phyloP scores from a whole-genome alignment of 2,113 vertebrate species.

The Tichodroma muraria region DNA sequence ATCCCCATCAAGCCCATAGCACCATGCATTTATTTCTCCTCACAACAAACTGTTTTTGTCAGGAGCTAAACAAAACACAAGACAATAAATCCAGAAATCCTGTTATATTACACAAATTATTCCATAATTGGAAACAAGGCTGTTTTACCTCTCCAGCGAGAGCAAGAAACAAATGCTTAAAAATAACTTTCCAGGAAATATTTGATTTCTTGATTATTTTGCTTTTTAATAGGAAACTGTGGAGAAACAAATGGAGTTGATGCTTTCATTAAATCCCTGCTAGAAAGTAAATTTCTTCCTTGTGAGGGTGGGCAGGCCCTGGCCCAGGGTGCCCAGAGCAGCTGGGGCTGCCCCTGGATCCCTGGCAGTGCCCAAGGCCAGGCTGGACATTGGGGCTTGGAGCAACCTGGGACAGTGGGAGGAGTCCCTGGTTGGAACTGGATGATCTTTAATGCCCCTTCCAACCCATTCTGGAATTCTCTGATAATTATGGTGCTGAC shows the following conservation, averaged over 20 bases:
- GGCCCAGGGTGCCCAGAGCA: background rate
- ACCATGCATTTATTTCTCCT: background rate
- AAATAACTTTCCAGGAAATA: slow-evolving; percentile 39
- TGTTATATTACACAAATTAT: slow-evolving; percentile 44
- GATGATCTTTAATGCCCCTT: background rate
- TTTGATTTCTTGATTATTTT: slow-evolving; percentile 20
- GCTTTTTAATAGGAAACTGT: slow-evolving; percentile 11
- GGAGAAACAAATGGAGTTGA: background rate
- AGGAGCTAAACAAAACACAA: slow-evolving; percentile 1
- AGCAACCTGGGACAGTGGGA: background rate
- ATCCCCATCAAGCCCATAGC: background rate
- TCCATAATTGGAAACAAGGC: slow-evolving; percentile 26
- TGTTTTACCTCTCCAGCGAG: slow-evolving; percentile 2
- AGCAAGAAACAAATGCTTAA: slow-evolving; percentile 38
- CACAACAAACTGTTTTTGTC: background rate
- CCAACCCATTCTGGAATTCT: background rate
- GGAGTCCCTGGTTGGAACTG: background rate
- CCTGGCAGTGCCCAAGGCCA: background rate
- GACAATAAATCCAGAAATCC: slow-evolving; percentile 29
- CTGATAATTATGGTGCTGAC: background rate
- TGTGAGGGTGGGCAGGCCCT: background rate
- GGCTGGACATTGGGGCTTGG: accelerated
- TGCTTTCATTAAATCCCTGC: background rate
- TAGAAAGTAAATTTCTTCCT: background rate
- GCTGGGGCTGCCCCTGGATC: background rate